Base-by-base conservation (phyloP, 2,113 vertebrate species). In the Leptocoma aspasia region DNA sequence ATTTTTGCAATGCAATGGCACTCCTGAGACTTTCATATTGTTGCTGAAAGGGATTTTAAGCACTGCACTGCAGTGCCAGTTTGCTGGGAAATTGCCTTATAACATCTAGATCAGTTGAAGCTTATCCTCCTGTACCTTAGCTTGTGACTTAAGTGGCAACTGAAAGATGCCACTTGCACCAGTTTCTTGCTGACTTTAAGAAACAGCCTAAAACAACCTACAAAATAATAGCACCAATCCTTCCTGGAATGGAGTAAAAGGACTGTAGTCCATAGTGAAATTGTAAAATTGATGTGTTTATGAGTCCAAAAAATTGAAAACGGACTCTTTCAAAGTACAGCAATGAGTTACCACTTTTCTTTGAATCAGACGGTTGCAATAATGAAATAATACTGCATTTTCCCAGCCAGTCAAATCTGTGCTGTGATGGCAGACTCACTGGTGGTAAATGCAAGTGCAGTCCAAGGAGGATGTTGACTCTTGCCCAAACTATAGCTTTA, bases 1-100 rank as follows among this genome's bases (percentile, higher is more conserved):
- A 82, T 72, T 95, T 95, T 57, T 82, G 45, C 65, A 79, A 84
- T 37, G 61, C 1, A 1, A 79, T 82, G 69, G 81, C 70, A 95
- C 86, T 54, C 70, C 53, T 86, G 95, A 94, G 94, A 94, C 56
- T 77, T 93, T 60, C 69, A 70, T 64, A 89, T 82, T 26, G 16
- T 75, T 53, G 81, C 89, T 95, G 83, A 96, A 79, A 92, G 49
- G 81, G 77, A 84, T 95, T 91, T 91, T 82, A 95, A 89, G 77
- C 73, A 73, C 64, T 44, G 76, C 50, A 92, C 39, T 90, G 86
- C 90, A 89, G 80, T 59, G 56, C 64, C 33, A 78, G 47, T 75
- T 86, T 73, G 69, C 86, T 86, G 78, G 37, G 47, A 92, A 92
- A 91, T 68, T 3, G 6, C 69, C 52, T 81, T 91, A 49, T 52